Evolutionary conservation across 2,888 invertebrate genomes (phyloP), one percentile per base, ranked within the genome.

Genomic region (Eristalinus sepulchralis): DNA sequence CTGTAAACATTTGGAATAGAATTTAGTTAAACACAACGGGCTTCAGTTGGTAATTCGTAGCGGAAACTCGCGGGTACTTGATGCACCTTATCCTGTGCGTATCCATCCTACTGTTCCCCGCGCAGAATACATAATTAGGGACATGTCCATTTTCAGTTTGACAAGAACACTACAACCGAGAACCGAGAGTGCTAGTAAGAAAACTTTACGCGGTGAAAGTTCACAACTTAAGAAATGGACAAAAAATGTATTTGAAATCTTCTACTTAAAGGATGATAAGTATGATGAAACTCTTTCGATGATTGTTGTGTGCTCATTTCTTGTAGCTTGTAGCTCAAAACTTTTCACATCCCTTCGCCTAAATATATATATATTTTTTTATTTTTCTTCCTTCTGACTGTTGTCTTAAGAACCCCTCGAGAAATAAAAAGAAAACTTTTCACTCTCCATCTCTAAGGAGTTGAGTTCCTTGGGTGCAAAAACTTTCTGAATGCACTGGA

Each of bases 261-360:
- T 22, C 63, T 77, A 53, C 71, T 81, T 72, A 81, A 85, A 34
- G 66, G 70, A 84, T 84, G 81, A 85, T 72, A 85, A 34, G 66
- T 64, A 84, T 81, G 81, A 85, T 72, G 77, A 85, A 77, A 84
- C 80, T 76, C 67, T 84, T 81, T 84, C 24, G 84, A 85, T 85
- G 71, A 81, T 85, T 85, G 77, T 67, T 81, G 84, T 82, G 71
- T 82, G 76, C 72, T 82, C 76, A 85, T 85, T 82, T 82, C 36
- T 62, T 77, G 71, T 63, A 77, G 59, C 62, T 62, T 68, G 55
- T 55, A 77, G 67, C 77, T 62, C 20, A 67, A 77, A 85, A 84
- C 34, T 67, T 85, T 85, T 72, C 27, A 3, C 24, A 47, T 17
- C 47, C 47, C 47, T 47, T 34, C 34, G 22, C 24, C n/a, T 20